phyloP scores from a whole-genome alignment of 2,888 invertebrate species.

The Apomyelois bistriatella region DNA sequence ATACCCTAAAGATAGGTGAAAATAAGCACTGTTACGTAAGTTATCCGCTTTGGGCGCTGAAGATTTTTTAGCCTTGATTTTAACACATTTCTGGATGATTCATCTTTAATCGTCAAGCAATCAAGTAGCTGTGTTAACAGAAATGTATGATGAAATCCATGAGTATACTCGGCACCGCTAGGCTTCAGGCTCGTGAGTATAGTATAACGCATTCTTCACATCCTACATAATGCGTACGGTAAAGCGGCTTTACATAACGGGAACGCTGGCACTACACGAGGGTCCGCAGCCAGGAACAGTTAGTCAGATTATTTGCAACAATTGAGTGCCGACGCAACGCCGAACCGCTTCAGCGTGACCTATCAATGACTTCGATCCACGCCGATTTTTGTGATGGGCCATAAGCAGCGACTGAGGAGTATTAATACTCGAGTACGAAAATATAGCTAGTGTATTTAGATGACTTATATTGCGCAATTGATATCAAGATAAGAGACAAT shows the following conservation, averaged over 20 bases:
- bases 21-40: too few species aligned
- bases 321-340: slow-evolving; percentile 13
- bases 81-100: too few species aligned
- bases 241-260: slow-evolving; percentile 33
- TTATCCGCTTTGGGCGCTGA: too few species aligned
- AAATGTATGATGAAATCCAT: too few species aligned
- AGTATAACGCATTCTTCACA: slow-evolving; percentile 7
- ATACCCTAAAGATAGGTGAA: too few species aligned
- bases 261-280: slow-evolving; percentile 15
- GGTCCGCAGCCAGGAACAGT: slow-evolving; percentile 18
- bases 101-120: too few species aligned
- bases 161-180: too few species aligned
- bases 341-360: slow-evolving; percentile 19
- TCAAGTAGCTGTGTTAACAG: too few species aligned
- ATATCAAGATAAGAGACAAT: too few species aligned
- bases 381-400: slow-evolving; percentile 1
- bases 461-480: too few species aligned
- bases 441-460: not conserved
- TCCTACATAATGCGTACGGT: slow-evolving; percentile 2
- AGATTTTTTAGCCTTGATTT: too few species aligned
- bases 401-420: not conserved
- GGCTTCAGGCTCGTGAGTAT: not conserved
- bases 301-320: slow-evolving; percentile 20
- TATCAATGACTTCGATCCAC: slow-evolving; percentile 18
- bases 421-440: not conserved